phyloP scores from a whole-genome alignment of 2,113 vertebrate species.

The Xenopus borealis region DNA sequence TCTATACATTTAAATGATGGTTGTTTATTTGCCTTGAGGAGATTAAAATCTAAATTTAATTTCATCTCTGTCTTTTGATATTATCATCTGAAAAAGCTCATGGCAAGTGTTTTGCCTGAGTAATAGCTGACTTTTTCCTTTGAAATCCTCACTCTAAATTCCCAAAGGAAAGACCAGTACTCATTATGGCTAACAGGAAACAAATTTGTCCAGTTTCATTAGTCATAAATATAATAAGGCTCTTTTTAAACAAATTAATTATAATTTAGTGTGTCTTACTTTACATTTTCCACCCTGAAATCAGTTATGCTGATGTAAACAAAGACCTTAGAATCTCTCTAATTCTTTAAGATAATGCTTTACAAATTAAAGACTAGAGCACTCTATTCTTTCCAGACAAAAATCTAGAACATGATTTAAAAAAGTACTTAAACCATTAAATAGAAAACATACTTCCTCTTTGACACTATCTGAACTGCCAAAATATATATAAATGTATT shows the following conservation, averaged over 20 bases:
- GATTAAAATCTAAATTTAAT: constrained; percentile 64
- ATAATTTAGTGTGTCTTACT: background rate
- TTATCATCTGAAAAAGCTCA: constrained; percentile 56
- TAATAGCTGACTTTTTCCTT: constrained; percentile 71
- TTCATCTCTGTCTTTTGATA: constrained; percentile 60
- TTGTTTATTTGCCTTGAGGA: constrained; percentile 52
- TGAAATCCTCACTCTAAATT: constrained; percentile 65
- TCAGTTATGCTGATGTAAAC: background rate
- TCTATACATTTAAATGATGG: constrained; percentile 36
- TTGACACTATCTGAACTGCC: too few relatives aligned
- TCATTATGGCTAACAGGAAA: constrained; percentile 66
- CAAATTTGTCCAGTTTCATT: constrained; percentile 66
- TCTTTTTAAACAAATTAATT: constrained; percentile 17
- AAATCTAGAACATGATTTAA: too few relatives aligned
- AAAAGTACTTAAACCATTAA: too few relatives aligned
- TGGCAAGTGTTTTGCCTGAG: constrained; percentile 61
- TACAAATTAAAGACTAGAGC: background rate
- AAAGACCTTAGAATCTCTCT: constrained; percentile 8
- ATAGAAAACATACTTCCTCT: too few relatives aligned
- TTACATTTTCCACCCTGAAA: constrained; percentile 19
- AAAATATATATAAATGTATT: too few relatives aligned
- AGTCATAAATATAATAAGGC: constrained; percentile 55
- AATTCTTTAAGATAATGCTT: constrained; percentile 1
- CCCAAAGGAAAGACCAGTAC: constrained; percentile 62
- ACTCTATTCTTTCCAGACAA: background rate